Base-by-base conservation (phyloP, 2,888 invertebrate genomes). In the Holacanthella duospinosa region DNA sequence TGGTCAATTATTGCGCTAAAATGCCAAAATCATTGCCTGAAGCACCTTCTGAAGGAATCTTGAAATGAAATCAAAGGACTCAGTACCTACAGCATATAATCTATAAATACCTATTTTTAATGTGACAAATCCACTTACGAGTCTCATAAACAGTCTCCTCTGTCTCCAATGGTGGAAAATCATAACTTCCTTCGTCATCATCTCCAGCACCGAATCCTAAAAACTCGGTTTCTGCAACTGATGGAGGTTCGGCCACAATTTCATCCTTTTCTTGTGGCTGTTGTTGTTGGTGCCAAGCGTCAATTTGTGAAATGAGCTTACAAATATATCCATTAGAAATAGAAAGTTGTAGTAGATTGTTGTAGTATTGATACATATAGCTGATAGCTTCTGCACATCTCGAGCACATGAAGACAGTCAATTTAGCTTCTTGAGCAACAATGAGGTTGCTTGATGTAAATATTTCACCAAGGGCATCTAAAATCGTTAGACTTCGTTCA, bases 301-400 rank as follows among this genome's bases (percentile, higher is more conserved):
- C 48, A 48, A 48, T 48, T 48, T 48, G 48, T n/a, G 48, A 48
- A 21, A 48, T 48, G 48, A 48, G 48, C 21, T 48, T 48, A 21
- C 48, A 48, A 21, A 48, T 48, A 21, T 48, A 48, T 9, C 19
- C 48, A 48, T 9, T n/a, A 16, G 48, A 48, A 21, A 48, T 21
- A n/a, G 48, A 48, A 4, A 48, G 48, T 21, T 48, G 48, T 9
- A 48, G 48, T 9, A 48, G 48, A 21, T 48, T 48, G 21, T 48
- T 48, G 48, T 48, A 48, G 48, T 48, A 48, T 21, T 48, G 48
- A 21, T 48, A 21, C 48, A 48, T 48, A 21, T 48, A 48, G 48
- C 12, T 48, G 21, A 48, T 48, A n/a, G 48, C 48, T 21, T 48
- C 48, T 16, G 48, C 48, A 48, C 48, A 48, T 9, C 48, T 9